These are phyloP conservation scores for Acrobasis repandana DNA, from an alignment of 2,888 invertebrate genomes.

Conservation along the genomic window DNA sequence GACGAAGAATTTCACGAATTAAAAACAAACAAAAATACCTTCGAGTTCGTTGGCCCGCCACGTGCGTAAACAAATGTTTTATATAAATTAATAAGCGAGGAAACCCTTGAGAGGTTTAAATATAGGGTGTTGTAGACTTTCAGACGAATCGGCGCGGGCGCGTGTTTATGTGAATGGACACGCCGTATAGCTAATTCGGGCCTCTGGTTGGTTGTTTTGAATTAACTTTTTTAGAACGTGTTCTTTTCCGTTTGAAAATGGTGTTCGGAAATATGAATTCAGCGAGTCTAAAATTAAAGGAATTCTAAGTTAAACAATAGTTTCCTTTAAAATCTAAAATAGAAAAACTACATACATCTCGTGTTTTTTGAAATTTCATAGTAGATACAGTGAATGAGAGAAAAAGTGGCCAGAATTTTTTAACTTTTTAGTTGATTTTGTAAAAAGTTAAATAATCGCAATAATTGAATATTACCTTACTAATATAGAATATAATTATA, in stretches of 20 bases:
- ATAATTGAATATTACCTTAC: too few species aligned
- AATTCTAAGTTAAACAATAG: background rate
- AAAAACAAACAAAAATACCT: constrained; percentile 49
- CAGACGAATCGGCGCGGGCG: constrained; percentile 63
- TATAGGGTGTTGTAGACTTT: constrained; percentile 58
- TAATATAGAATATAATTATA: too few species aligned
- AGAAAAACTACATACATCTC: background rate
- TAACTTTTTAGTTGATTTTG: too few species aligned
- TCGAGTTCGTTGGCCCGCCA: constrained; percentile 65
- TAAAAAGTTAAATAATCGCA: too few species aligned
- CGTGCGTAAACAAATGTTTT: constrained; percentile 75
- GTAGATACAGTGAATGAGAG: too few species aligned
- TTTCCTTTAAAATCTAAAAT: background rate
- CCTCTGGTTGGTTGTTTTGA: constrained; percentile 19
- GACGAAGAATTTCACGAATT: constrained; percentile 46
- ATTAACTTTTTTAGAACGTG: constrained; percentile 20
- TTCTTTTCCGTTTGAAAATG: constrained; percentile 10
- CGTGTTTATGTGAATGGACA: constrained; percentile 68
- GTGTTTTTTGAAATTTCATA: background rate
- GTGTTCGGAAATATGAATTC: constrained; percentile 2
- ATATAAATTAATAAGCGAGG: constrained; percentile 75
- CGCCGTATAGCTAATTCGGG: constrained; percentile 52
- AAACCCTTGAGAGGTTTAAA: constrained; percentile 76
- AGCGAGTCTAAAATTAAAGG: background rate
- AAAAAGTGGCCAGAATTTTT: too few species aligned